phyloP scores from a whole-genome alignment of 2,113 vertebrate species.

The Chroicocephalus ridibundus region DNA sequence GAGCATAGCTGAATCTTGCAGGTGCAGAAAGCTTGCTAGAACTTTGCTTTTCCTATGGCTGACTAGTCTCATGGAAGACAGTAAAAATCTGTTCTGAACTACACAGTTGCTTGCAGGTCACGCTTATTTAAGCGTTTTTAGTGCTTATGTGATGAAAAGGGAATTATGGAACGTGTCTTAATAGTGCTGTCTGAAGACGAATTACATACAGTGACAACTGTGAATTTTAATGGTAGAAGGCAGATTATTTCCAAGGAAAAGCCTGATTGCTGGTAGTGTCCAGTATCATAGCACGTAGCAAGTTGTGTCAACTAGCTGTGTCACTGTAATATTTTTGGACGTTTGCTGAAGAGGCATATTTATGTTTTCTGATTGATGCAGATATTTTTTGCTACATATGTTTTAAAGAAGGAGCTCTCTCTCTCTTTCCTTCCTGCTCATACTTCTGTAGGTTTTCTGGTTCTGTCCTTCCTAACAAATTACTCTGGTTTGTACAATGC shows the following conservation, averaged over 20 bases:
- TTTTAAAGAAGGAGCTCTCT: not conserved
- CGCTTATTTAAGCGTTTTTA: constrained; percentile 21
- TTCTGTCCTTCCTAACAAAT: not conserved
- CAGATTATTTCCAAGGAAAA: not conserved
- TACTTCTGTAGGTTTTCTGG: not conserved
- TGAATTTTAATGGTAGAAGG: constrained; percentile 23
- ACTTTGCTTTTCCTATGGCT: not conserved
- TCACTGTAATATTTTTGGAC: not conserved
- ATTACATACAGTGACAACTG: not conserved
- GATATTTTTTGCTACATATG: not conserved
- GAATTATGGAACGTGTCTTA: constrained; percentile 9
- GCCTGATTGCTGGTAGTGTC: not conserved
- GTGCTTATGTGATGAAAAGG: constrained; percentile 1
- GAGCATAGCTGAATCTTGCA: constrained; percentile 14
- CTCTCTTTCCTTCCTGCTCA: not conserved
- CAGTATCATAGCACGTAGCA: not conserved
- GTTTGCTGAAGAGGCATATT: not conserved
- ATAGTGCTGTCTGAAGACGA: constrained; percentile 21
- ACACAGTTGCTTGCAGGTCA: not conserved
- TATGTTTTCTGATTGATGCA: not conserved
- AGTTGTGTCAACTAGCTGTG: not conserved
- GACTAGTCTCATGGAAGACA: not conserved
- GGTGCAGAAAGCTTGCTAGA: constrained; percentile 22
- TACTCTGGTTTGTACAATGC: rapidly evolving
- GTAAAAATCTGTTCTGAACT: not conserved